A percentile compares a stretch with the other conserved stretches of the same genome.
phyloP scores from a whole-genome alignment of 2,888 invertebrate species.

The Harpalus rubripes region DNA sequence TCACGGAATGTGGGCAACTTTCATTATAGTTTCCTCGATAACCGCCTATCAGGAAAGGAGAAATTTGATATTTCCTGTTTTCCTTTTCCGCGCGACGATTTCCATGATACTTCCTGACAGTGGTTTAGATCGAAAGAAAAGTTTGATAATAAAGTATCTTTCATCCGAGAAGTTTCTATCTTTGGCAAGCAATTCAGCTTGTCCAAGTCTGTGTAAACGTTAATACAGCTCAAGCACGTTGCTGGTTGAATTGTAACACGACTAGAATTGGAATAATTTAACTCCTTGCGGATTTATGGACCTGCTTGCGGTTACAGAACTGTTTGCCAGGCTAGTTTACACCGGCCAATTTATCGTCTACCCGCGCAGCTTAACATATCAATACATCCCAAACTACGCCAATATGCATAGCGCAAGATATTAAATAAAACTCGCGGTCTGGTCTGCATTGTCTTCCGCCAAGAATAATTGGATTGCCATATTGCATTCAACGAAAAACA shows the following conservation, averaged over 20 bases:
- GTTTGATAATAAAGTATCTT: conserved; percentile 43
- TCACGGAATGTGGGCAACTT: neutral
- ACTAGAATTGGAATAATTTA: conserved; percentile 51
- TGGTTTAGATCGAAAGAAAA: conserved; percentile 41
- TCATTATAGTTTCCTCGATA: conserved; percentile 24
- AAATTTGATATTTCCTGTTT: conserved; percentile 52
- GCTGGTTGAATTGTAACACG: conserved; percentile 48
- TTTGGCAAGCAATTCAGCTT: conserved; percentile 22
- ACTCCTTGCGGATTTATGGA: conserved; percentile 54
- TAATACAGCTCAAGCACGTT: conserved; percentile 46
- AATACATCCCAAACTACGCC: conserved; percentile 13
- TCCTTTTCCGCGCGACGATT: conserved; percentile 29
- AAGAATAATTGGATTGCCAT: neutral
- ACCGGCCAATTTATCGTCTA: conserved; percentile 52
- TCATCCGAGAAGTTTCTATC: conserved; percentile 20
- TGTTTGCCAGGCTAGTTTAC: conserved; percentile 45
- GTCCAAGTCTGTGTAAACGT: conserved; percentile 4
- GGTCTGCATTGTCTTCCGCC: neutral
- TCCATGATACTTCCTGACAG: conserved; percentile 27
- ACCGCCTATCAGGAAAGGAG: conserved; percentile 3
- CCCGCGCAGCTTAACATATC: conserved; percentile 36
- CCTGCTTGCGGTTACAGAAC: conserved; percentile 50
- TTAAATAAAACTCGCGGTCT: neutral
- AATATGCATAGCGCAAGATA: conserved; percentile 21
- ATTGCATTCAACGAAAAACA: neutral